Base-by-base conservation (phyloP, 2,888 invertebrate species). In the Creontiades dilutus region DNA sequence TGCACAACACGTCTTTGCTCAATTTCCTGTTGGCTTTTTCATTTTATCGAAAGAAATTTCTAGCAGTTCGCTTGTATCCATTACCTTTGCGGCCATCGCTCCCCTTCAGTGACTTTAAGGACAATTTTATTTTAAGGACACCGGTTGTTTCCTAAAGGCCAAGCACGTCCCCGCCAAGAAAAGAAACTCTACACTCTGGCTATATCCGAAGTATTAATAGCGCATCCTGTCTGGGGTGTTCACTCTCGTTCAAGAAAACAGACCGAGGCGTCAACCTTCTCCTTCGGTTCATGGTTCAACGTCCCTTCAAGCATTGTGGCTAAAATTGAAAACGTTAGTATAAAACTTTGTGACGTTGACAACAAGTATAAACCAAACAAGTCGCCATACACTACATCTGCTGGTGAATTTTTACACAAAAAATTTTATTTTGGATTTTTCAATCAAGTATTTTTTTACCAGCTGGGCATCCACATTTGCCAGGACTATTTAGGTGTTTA, bases 141-240 rank as follows among this genome's bases (percentile, higher is more conserved):
- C 37, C 78, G 78, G 46, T 46, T 57, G 57, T 16, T 57, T 37
- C 37, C 27, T 76, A 76, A 76, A 76, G 76, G 76, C 78, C 12
- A 78, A 46, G 78, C 37, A 37, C 78, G 16, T 46, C 47, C 78
- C 78, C 46, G 78, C 78, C 78, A 78, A 78, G 78, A 78, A 46
- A 78, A 78, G 46, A 78, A 78, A 78, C 78, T 19, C 68, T 68
- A 68, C 68, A 68, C 68, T 68, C 68, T 12, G 68, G 47, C 78
- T 78, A 78, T 78, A 78, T 46, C 46, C 46, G 16, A 78, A 2
- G 37, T 78, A 78, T 78, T 46, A 78, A 78, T 78, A 78, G 78
- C 78, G 78, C 78, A 78, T 78, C 78, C 78, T 78, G 78, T 78
- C 78, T 78, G 78, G 46, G 78, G 78, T 78, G 78, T 78, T 78